Conservation (phyloP, 30 jellyfish, hydroid and myxozoan species). For the Phacellophora camtschatica region DNA sequence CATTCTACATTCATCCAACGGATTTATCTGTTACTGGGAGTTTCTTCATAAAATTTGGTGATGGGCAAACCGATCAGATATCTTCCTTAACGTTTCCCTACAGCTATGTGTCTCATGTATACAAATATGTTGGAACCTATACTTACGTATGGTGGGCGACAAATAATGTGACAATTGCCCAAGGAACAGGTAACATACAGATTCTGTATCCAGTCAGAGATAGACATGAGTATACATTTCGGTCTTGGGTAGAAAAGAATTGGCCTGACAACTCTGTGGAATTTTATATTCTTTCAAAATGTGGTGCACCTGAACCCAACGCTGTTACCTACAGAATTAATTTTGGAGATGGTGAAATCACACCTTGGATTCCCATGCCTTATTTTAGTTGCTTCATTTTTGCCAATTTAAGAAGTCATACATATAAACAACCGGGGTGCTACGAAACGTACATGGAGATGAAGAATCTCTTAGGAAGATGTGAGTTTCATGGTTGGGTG, state of each 20-base stretch:
- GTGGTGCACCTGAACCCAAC: neutral
- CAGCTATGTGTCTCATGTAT: neutral
- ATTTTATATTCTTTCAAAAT: neutral
- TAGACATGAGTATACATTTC: neutral
- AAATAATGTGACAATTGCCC: neutral
- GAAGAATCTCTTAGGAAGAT: constrained; percentile 19
- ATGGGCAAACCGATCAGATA: neutral
- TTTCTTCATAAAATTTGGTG: neutral
- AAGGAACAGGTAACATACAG: constrained; percentile 7
- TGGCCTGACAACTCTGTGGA: constrained; percentile 22
- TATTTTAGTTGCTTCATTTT: neutral
- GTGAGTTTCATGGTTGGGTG: neutral
- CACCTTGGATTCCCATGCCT: constrained; percentile 23
- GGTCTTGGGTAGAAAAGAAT: neutral
- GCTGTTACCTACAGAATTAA: neutral
- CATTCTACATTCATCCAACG: neutral
- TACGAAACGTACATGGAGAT: constrained; percentile 5
- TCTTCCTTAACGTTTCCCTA: neutral
- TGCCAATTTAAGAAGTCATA: neutral
- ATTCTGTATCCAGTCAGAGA: neutral
- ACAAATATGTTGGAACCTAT: neutral
- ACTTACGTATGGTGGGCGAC: neutral
- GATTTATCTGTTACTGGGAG: neutral
- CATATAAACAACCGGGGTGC: constrained; percentile 43
- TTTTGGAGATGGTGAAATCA: constrained; percentile 41